Evolutionary conservation across 2,888 invertebrate genomes (phyloP).

Genomic region (Ptilodon capucinus): DNA sequence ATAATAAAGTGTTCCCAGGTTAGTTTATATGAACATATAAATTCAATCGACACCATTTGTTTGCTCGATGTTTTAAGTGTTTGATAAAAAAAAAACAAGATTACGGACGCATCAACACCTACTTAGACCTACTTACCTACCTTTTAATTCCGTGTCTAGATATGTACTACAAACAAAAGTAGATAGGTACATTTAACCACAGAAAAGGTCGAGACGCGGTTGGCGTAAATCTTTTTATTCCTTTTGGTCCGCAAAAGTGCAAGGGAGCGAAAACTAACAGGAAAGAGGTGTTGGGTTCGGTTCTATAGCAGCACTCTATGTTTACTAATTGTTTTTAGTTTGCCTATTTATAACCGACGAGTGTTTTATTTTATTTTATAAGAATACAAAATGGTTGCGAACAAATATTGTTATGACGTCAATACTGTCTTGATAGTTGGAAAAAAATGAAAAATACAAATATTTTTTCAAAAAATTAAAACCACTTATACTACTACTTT

Average conservation of each 20-base stretch:
- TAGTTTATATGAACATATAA: no score
- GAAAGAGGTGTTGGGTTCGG: slow-evolving; percentile 58
- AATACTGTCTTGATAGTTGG: not conserved
- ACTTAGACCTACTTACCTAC: no score
- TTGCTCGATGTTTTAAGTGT: no score
- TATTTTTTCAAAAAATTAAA: not conserved
- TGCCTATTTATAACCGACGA: slow-evolving; percentile 1
- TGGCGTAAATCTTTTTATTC: slow-evolving; percentile 70
- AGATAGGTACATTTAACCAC: slow-evolving; percentile 26
- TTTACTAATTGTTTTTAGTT: slow-evolving; percentile 66
- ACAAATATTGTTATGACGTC: not conserved
- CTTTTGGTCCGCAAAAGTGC: slow-evolving; percentile 65
- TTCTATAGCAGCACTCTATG: slow-evolving; percentile 57
- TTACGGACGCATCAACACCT: no score
- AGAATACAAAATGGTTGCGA: no score
- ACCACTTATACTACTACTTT: not conserved
- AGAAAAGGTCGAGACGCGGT: slow-evolving; percentile 56
- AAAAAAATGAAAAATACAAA: no score
- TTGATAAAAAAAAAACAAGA: no score
- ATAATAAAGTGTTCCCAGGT: no score
- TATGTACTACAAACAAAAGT: slow-evolving; percentile 35
- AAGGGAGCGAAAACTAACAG: slow-evolving; percentile 71
- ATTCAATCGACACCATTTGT: no score
- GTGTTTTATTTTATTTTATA: not conserved
- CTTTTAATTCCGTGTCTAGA: no score